Percentiles rank a stretch among this genome's conserved stretches.
Conservation (phyloP, 2,797 vertebrate genomes). For the Sebastes kiyomatsui region DNA sequence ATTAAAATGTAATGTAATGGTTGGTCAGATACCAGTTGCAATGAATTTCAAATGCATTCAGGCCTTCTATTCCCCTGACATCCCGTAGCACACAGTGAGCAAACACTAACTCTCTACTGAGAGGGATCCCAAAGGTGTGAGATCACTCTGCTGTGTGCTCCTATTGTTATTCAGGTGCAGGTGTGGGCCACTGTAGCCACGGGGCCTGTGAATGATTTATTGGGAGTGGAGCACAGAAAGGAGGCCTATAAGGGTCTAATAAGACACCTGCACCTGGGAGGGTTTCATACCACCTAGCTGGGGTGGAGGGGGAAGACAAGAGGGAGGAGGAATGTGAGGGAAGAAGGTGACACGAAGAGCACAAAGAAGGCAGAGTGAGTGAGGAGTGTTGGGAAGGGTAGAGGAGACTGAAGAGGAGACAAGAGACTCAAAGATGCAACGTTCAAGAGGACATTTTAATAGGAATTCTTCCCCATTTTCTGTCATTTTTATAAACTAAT, state of each 20-base stretch:
- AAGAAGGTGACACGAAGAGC: not conserved
- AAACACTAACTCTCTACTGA: not conserved
- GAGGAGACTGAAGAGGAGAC: not conserved
- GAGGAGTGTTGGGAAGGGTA: not conserved
- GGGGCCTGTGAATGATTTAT: constrained; percentile 59
- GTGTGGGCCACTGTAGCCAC: constrained; percentile 8
- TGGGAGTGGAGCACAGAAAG: constrained; percentile 4
- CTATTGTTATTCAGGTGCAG: constrained; percentile 50
- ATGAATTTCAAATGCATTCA: not conserved
- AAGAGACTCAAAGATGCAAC: not conserved
- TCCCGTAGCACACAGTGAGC: not conserved
- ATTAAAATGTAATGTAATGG: not conserved
- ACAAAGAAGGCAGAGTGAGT: not conserved
- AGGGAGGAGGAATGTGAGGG: not conserved
- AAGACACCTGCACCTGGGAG: constrained; percentile 48
- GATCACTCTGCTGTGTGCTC: not conserved
- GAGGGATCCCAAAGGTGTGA: not conserved
- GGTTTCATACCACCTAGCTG: constrained; percentile 8
- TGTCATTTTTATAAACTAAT: not conserved
- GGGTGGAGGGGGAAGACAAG: not conserved
- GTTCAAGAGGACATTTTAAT: not conserved
- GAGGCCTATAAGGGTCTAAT: constrained; percentile 42
- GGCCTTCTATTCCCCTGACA: not conserved
- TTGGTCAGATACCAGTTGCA: not conserved
- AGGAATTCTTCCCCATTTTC: too few species aligned